Percentiles rank a stretch among this genome's conserved stretches.
Evolutionary conservation across 2,113 vertebrate genomes (phyloP).

Genomic region (Pelecanoides urinatrix): DNA sequence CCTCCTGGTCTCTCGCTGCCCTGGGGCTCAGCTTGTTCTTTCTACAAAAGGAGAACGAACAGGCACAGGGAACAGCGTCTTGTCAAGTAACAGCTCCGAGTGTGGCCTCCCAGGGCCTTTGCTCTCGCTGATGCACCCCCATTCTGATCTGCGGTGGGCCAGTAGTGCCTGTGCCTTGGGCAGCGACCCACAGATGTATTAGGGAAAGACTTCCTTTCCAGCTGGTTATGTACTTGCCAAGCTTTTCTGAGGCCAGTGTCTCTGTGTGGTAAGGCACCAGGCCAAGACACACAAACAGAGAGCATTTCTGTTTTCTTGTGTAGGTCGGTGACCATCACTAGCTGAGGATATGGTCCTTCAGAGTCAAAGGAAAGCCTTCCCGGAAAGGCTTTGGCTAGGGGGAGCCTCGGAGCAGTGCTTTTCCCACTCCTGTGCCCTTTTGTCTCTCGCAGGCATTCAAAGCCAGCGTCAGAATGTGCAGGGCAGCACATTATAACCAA

Average conservation of each 20-base stretch:
- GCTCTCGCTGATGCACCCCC: background rate
- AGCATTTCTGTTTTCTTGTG: background rate
- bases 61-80: background rate
- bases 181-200: background rate
- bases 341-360: background rate
- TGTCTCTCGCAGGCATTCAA: background rate
- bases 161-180: background rate
- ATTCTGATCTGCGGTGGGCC: background rate
- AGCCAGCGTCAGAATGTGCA: background rate
- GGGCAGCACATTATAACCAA: background rate
- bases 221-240: background rate
- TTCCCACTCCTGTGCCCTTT: background rate
- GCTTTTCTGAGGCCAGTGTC: background rate
- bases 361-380: background rate
- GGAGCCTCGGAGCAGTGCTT: background rate
- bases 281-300: slow-evolving; percentile 31
- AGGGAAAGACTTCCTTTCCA: slow-evolving; percentile 5
- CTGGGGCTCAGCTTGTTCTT: background rate
- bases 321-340: background rate
- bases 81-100: background rate
- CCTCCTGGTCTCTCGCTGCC: background rate
- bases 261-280: slow-evolving; percentile 5
- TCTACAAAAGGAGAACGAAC: background rate
- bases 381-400: background rate
- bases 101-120: background rate